Conservation (phyloP, 2,888 invertebrate species). For the Ophioninae sp. region DNA sequence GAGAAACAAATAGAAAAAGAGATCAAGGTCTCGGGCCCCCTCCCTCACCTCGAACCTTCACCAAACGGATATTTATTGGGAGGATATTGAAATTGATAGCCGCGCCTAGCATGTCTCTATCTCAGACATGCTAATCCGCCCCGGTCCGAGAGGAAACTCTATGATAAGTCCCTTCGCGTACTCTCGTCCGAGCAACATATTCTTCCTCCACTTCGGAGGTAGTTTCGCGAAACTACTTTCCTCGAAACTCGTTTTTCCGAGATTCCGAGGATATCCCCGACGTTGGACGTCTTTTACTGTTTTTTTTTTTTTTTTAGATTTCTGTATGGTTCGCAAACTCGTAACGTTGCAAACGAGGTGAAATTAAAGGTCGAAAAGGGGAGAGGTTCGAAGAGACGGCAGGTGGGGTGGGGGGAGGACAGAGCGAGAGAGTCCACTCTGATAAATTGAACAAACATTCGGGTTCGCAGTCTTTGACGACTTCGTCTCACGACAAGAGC, state of each 20-base stretch:
- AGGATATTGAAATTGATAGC: conserved; percentile 77
- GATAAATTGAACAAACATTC: conserved; percentile 34
- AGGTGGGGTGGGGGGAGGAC: neutral
- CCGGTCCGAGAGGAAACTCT: conserved; percentile 50
- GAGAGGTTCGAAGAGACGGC: too few species aligned
- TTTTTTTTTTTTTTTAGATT: too few species aligned
- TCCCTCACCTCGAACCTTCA: conserved; percentile 53
- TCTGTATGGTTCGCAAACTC: too few species aligned
- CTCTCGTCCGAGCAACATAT: neutral
- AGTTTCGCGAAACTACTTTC: too few species aligned
- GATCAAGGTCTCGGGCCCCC: neutral
- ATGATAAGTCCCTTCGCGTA: neutral
- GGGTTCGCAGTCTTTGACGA: conserved; percentile 18
- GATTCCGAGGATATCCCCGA: too few species aligned
- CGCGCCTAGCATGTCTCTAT: conserved; percentile 63
- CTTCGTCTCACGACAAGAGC: neutral
- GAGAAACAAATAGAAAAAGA: neutral
- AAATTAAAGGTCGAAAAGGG: too few species aligned
- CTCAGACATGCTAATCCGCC: conserved; percentile 75
- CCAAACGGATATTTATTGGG: conserved; percentile 76
- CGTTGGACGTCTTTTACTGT: too few species aligned
- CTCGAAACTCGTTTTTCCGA: too few species aligned
- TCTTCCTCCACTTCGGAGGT: too few species aligned
- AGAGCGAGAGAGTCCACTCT: conserved; percentile 12
- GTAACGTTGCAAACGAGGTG: too few species aligned